Evolutionary conservation across 2,888 invertebrate genomes (phyloP), one percentile per base, ranked within the genome.

Genomic region (Busseola fusca): DNA sequence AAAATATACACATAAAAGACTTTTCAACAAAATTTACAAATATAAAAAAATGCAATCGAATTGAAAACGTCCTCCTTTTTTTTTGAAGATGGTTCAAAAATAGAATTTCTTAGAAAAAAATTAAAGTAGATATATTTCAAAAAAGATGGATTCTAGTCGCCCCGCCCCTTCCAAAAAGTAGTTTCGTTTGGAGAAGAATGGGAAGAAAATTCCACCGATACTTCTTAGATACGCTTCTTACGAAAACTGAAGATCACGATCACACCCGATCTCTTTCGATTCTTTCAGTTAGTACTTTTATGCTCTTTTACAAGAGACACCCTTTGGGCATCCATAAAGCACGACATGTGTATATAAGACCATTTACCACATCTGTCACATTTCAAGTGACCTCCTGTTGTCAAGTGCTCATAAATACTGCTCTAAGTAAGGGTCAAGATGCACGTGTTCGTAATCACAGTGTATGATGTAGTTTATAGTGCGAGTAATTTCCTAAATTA

Each of bases 351-450:
- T 63, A 64, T 30, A 21, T 56, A 34, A 34, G 37, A 56, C 37
- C 63, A 56, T 56, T 57, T 58, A 66, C 56, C 37, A 57, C 70
- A 77, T 77, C 69, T 64, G 58, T 79, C 71, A 76, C 72, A 76
- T 71, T 69, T 68, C 57, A 62, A 58, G 71, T 63, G 18, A 59
- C 59, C 71, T 75, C 52, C 77, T 77, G 80, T 56, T 71, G 76
- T 77, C 69, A 80, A 81, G 71, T 57, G 73, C 69, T 69, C 73
- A 58, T 82, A 82, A 81, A 79, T 72, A 76, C 71, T 34, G 68
- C 56, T 64, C 70, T 71, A 76, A 79, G 80, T 73, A 69, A 67
- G 77, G 81, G 73, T 81, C 71, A 76, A 73, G 70, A 69, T 76
- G 73, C 73, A 82, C 69, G 78, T 81, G 72, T 72, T 34, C 18